These are phyloP conservation scores for Scolopax bukidnonensis DNA, from an alignment of 2,797 vertebrate species.

Conservation along the genomic window DNA sequence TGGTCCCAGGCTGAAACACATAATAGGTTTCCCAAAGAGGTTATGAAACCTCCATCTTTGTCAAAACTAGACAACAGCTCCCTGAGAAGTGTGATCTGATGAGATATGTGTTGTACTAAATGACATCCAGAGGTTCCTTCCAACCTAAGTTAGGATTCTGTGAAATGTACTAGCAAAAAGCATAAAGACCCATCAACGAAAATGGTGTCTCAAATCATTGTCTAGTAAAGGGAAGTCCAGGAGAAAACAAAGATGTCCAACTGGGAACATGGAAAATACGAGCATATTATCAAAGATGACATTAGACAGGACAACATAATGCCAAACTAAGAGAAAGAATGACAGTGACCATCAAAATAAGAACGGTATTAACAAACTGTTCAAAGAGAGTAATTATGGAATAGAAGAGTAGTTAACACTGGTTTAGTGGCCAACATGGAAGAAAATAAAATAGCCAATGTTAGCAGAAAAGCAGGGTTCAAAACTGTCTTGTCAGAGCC, in stretches of 20 bases:
- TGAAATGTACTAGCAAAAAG: neutral
- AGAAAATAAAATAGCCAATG: neutral
- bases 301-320: neutral
- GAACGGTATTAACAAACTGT: neutral
- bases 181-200: neutral
- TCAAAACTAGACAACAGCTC: neutral
- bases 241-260: neutral
- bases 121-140: neutral
- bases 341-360: neutral
- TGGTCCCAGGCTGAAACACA: neutral
- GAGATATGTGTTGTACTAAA: neutral
- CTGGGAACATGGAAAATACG: fast-evolving
- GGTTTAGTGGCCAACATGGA: neutral
- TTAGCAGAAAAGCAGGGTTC: neutral
- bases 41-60: neutral
- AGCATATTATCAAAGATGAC: neutral
- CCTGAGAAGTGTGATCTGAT: neutral
- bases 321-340: neutral
- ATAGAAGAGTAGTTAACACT: neutral
- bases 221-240: neutral
- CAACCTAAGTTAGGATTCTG: neutral
- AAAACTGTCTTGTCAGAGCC: neutral
- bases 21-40: neutral
- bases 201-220: neutral
- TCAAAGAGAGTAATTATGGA: neutral